A percentile compares a stretch with the other conserved stretches of the same genome.
These are phyloP conservation scores for Octodon degus DNA, from an alignment of 2,113 vertebrate species.

Conservation along the genomic window DNA sequence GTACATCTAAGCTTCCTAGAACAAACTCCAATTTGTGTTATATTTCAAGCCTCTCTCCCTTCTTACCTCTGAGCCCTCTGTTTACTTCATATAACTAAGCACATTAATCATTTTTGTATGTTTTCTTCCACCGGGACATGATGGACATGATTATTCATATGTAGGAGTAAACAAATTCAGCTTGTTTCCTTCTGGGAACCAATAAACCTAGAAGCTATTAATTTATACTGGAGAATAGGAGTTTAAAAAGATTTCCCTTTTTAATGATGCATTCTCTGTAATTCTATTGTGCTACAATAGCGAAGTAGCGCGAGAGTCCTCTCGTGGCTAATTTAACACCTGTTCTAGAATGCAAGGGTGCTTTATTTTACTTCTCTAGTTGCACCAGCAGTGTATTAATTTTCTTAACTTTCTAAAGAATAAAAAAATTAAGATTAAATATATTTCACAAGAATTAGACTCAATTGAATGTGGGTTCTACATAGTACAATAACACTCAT, in stretches of 20 bases:
- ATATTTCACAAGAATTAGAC: conserved; percentile 18
- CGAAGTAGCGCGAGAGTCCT: conserved; percentile 57
- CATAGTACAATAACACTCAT: accelerated
- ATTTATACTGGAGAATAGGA: conserved; percentile 65
- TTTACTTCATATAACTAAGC: conserved; percentile 17
- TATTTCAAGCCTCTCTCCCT: background rate
- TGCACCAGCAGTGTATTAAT: background rate
- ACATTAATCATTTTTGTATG: conserved; percentile 47
- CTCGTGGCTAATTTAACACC: conserved; percentile 77
- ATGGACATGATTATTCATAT: conserved; percentile 63
- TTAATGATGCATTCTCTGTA: conserved; percentile 64
- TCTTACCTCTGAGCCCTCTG: background rate
- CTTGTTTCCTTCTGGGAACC: conserved; percentile 71
- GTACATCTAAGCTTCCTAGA: background rate
- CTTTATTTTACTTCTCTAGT: background rate
- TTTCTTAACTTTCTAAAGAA: background rate
- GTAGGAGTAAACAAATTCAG: conserved; percentile 66
- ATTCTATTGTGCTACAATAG: conserved; percentile 53
- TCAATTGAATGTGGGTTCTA: background rate
- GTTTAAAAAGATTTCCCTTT: conserved; percentile 64
- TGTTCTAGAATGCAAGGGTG: conserved; percentile 48
- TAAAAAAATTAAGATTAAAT: background rate
- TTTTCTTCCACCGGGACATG: conserved; percentile 35
- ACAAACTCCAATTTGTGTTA: background rate
- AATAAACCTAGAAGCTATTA: conserved; percentile 67